Evolutionary conservation across 2,888 invertebrate species (phyloP), one percentile per base, ranked within the genome.

Genomic region (Scaptomyza cyrtandrae): DNA sequence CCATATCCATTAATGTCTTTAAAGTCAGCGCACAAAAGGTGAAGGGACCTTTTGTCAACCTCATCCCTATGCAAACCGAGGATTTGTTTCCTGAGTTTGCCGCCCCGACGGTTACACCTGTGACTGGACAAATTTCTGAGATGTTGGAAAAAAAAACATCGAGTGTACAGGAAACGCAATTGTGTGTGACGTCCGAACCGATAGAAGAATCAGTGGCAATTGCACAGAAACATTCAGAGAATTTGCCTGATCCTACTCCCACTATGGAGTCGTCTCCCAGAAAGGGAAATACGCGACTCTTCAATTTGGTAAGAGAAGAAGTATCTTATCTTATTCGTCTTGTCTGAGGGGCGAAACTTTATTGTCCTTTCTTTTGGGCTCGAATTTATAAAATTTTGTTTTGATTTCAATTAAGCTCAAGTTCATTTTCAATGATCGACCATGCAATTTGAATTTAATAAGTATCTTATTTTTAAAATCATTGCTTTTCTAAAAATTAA

Each of bases 281-380:
- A 49, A 89, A 89, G 45, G 46, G 63, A 5, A 60, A 14, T 24
- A 37, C 76, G 0, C 83, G 88, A 3, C 46, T 84, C 14, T 85
- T 76, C 57, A 88, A 85, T 31, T 76, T 90, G 86, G 90, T 90
- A 73, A 78, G 78, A 35, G 2, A 14, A n/a, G 9, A 52, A 49
- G 13, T 14, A 37, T 33, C 1, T 4, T 27, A 27, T 27, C 4
- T 3, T 27, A 0, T 27, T 27, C 27, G 27, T 27, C 3, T 6
- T 27, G 27, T 27, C 27, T 27, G 6, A 19, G 19, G 19, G 19
- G 19, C 19, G 19, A 19, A 19, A 19, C 19, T 19, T 19, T 19
- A 19, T 19, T 19, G 4, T 24, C 24, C 0, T 24, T 24, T 24
- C 24, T 24, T 2, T 4, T 24, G 24, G 3, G 24, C 24, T 24